Conservation (phyloP, 2,888 invertebrate genomes). For the Zhuqinia jingwanae region DNA sequence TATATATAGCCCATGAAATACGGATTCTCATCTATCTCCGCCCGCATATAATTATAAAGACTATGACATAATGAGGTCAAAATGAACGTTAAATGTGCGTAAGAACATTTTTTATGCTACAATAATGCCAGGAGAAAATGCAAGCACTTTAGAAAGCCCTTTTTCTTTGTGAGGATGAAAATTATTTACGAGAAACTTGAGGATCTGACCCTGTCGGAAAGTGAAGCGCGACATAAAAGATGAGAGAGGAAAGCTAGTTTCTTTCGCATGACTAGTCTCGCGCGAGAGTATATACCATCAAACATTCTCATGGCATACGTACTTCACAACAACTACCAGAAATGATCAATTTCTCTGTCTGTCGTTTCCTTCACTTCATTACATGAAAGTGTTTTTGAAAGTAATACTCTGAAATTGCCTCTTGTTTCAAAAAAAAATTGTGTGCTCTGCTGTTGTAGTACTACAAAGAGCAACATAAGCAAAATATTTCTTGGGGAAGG, state of each 20-base stretch:
- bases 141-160: neutral
- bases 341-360: constrained; percentile 25
- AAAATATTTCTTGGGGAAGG: neutral
- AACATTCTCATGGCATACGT: too few relatives aligned
- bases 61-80: constrained; percentile 25
- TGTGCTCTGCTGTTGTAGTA: neutral
- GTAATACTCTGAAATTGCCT: constrained; percentile 6
- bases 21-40: neutral
- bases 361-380: constrained; percentile 17
- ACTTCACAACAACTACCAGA: neutral
- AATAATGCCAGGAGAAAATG: neutral
- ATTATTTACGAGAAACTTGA: constrained; percentile 30
- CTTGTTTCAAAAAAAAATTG: constrained; percentile 2
- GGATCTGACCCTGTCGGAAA: constrained; percentile 8
- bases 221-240: neutral
- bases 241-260: neutral
- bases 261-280: neutral
- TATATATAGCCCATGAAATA: neutral
- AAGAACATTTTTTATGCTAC: neutral
- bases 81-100: neutral
- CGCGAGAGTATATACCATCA: neutral
- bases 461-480: neutral
- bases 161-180: neutral
- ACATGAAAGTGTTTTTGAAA: neutral
- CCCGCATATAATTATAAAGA: constrained; percentile 12